Base-by-base conservation (phyloP, 2,113 vertebrate species). In the Hyaena hyaena region DNA sequence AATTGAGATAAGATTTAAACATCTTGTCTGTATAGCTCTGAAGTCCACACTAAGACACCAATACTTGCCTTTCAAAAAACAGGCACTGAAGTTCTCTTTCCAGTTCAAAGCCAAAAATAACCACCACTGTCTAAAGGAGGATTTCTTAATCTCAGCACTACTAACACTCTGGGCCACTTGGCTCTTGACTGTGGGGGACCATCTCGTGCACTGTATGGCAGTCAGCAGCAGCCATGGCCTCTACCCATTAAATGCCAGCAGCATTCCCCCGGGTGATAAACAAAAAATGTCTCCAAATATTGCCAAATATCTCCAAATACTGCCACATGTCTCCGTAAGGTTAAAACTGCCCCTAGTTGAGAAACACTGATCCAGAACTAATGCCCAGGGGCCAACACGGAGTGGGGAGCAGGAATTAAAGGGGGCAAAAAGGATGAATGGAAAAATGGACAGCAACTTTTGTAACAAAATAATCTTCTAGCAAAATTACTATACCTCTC, bases 11-110 rank as follows among this genome's bases (percentile, higher is more conserved):
- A 79, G 11, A 84, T 79, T 43, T 92, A 24, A 95, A 92, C 5
- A 66, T 19, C 58, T 77, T 23, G 33, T 73, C 82, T 77, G 7
- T 35, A 83, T 16, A 96, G 94, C 31, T 69, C 65, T 65, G 71
- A 96, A 88, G 76, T 14, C 35, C 14, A 95, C 63, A 95, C 90
- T 81, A 87, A 90, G 23, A 95, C 82, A 63, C 26, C 53, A 77
- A 9, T 35, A 85, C 21, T 48, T 71, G 26, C 5, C 80, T 86
- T 95, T 82, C 31, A 86, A 81, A 35, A 97, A 88, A 55, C 4
- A 90, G 63, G 39, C 23, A 94, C 0, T 81, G 10, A 80, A 21
- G 39, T 50, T 95, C 33, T 83, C 88, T 74, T 92, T 95, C 48
- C 68, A 95, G 21, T 69, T 93, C 63, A 90, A 87, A 95, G 77